Evolutionary conservation across 1,140 invertebrate genomes (phyloP).

Genomic region (Protaetia brevitarsis): DNA sequence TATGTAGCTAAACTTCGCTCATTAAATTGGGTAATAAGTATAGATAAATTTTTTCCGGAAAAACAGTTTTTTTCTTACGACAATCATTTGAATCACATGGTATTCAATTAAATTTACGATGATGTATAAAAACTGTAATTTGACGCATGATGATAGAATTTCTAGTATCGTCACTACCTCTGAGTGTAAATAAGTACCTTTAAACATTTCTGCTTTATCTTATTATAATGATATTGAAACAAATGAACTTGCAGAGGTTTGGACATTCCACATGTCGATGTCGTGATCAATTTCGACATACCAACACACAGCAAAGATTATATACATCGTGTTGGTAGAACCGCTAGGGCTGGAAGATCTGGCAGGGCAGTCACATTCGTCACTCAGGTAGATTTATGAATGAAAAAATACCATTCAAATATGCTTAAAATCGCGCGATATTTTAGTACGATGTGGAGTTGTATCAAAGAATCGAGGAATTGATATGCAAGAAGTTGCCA

Average conservation of each 20-base stretch:
- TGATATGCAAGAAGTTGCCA: constrained; percentile 90
- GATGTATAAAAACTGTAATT: constrained; percentile 17
- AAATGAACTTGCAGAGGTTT: constrained; percentile 85
- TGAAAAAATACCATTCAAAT: neutral
- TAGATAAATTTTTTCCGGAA: too few relatives aligned
- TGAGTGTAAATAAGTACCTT: constrained; percentile 22
- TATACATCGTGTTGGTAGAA: constrained; percentile 94
- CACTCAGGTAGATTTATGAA: constrained; percentile 59
- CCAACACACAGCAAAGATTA: constrained; percentile 96
- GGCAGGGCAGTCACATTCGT: constrained; percentile 84
- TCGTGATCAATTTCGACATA: constrained; percentile 97
- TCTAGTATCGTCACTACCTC: constrained; percentile 27
- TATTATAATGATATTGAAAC: constrained; percentile 27
- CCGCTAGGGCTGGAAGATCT: constrained; percentile 88
- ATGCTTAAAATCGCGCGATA: constrained; percentile 29
- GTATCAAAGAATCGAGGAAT: constrained; percentile 94
- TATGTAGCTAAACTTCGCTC: too few relatives aligned
- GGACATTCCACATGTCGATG: constrained; percentile 97
- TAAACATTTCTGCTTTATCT: too few relatives aligned
- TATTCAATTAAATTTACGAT: neutral
- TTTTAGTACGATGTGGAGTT: constrained; percentile 93
- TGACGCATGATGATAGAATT: constrained; percentile 15
- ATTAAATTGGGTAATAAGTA: too few relatives aligned
- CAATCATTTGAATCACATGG: neutral
- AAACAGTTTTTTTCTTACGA: too few relatives aligned